Evolutionary conservation across 2,888 invertebrate species (phyloP).

Genomic region (Lobophora halterata): DNA sequence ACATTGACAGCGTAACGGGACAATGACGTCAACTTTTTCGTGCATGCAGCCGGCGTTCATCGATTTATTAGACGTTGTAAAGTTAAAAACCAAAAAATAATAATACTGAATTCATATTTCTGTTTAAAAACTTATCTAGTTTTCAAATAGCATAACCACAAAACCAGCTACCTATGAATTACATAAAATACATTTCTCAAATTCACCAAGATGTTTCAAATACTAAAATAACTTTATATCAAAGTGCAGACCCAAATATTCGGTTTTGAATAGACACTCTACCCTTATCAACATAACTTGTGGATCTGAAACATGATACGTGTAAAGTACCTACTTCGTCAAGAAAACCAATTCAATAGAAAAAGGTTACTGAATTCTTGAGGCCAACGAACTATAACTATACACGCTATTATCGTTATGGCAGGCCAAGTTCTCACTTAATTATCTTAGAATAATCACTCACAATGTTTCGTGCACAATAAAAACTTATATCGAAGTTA

Average conservation of each 20-base stretch:
- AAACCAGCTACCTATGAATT: conserved; percentile 1
- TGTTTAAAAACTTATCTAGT: too few species aligned
- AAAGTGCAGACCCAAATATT: conserved; percentile 14
- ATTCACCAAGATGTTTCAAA: conserved; percentile 7
- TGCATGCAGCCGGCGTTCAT: too few species aligned
- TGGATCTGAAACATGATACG: conserved; percentile 14
- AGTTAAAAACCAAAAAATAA: too few species aligned
- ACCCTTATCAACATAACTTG: conserved; percentile 19
- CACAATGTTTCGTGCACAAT: too few species aligned
- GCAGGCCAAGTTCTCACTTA: too few species aligned
- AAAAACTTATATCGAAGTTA: too few species aligned
- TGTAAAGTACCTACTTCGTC: conserved; percentile 11
- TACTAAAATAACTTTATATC: conserved; percentile 9
- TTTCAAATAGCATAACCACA: background rate
- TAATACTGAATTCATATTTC: too few species aligned
- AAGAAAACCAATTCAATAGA: conserved; percentile 43
- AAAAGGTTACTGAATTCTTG: conserved; percentile 36
- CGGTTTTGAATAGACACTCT: conserved; percentile 15
- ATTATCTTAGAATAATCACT: too few species aligned
- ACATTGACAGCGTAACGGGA: too few species aligned
- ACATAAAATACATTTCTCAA: background rate
- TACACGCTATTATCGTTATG: too few species aligned
- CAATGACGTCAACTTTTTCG: too few species aligned
- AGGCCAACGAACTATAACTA: conserved; percentile 21
- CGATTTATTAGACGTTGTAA: too few species aligned